A percentile compares a stretch with the other conserved stretches of the same genome.
Evolutionary conservation across 2,113 vertebrate genomes (phyloP).

Genomic region (Steatornis caripensis): DNA sequence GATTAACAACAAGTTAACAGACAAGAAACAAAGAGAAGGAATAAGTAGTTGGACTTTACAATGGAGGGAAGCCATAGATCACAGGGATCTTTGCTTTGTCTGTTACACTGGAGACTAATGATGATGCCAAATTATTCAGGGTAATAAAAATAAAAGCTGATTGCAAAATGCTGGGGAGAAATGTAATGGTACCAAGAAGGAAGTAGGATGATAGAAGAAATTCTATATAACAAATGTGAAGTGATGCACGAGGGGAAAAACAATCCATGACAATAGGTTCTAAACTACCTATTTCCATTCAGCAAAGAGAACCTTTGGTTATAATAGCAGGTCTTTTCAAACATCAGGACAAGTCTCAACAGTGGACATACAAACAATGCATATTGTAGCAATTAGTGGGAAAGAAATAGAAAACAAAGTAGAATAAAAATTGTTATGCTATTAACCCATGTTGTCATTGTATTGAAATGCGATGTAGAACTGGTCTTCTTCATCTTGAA

Average conservation of each 20-base stretch:
- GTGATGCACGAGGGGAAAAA: not conserved
- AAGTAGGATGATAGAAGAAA: not conserved
- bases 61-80: not conserved
- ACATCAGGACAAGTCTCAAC: not conserved
- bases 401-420: not conserved
- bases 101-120: not conserved
- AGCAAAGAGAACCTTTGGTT: not conserved
- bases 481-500: not conserved
- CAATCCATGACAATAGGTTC: not conserved
- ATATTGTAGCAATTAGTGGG: not conserved
- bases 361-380: not conserved
- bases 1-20: not conserved
- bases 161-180: not conserved
- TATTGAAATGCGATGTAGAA: not conserved
- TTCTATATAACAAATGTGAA: not conserved
- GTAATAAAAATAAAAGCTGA: not conserved
- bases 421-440: not conserved
- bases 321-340: not conserved
- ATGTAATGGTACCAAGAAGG: not conserved
- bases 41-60: not conserved
- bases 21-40: not conserved
- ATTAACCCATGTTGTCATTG: not conserved
- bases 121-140: not conserved
- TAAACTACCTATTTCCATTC: not conserved
- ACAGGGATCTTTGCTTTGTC: not conserved